Percentiles rank a stretch among this genome's conserved stretches.
Evolutionary conservation across 2,888 invertebrate genomes (phyloP).

Genomic region (Mythimna albipuncta): DNA sequence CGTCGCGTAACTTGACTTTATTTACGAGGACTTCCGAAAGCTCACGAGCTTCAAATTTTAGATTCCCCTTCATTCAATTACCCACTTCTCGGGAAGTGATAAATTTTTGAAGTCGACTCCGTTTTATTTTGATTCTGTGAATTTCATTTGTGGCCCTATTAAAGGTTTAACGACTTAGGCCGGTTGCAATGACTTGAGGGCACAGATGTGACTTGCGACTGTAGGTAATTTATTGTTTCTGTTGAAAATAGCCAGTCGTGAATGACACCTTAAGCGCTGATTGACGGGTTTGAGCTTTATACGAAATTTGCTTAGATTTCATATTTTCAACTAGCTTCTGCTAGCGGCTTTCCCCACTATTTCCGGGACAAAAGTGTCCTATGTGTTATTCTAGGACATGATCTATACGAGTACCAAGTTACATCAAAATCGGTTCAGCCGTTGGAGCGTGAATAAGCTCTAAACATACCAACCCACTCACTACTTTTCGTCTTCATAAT

Average conservation of each 20-base stretch:
- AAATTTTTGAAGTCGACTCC: constrained; percentile 59
- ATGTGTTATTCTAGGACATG: too few species aligned
- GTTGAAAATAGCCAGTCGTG: not conserved
- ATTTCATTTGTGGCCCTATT: constrained; percentile 62
- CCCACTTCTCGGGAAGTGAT: constrained; percentile 45
- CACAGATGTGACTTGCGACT: not conserved
- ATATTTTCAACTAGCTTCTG: too few species aligned
- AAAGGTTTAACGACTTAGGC: constrained; percentile 59
- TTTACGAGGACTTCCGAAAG: constrained; percentile 31
- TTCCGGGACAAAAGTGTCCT: too few species aligned
- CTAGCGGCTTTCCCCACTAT: too few species aligned
- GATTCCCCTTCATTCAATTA: constrained; percentile 58
- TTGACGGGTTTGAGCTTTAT: not conserved
- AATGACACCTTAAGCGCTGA: not conserved
- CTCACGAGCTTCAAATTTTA: constrained; percentile 41
- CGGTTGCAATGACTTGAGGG: constrained; percentile 5
- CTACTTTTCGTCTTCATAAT: too few species aligned
- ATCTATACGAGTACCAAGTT: too few species aligned
- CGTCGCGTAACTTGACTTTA: constrained; percentile 49
- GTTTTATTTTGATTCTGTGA: constrained; percentile 61
- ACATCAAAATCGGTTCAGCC: too few species aligned
- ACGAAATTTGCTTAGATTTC: too few species aligned
- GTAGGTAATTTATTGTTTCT: too few species aligned
- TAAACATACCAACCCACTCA: too few species aligned
- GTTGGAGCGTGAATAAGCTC: too few species aligned